These are phyloP conservation scores for Martes martes DNA, from an alignment of 2,113 vertebrate species.

Conservation along the genomic window DNA sequence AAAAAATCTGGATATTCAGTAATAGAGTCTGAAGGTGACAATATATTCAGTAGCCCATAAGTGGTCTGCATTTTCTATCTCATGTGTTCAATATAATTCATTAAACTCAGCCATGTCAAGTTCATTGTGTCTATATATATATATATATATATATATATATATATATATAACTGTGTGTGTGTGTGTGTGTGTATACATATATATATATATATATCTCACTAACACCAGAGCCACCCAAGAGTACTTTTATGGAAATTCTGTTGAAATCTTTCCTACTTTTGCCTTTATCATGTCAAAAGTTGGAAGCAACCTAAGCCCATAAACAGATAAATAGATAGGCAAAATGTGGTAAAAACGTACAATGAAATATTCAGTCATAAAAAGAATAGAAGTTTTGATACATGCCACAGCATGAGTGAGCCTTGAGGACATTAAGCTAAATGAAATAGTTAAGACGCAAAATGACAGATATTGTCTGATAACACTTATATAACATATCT, in stretches of 20 bases:
- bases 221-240: not conserved
- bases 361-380: not conserved
- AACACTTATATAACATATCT: not conserved
- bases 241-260: not conserved
- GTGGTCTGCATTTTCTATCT: not conserved
- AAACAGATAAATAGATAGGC: not conserved
- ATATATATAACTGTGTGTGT: too few species aligned
- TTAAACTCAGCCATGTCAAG: not conserved
- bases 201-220: not conserved
- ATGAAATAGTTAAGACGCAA: not conserved
- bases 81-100: not conserved
- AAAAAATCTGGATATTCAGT: not conserved
- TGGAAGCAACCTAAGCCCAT: not conserved
- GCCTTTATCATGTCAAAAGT: not conserved
- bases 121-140: not conserved
- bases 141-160: too few species aligned
- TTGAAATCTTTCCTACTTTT: not conserved
- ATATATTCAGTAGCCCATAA: not conserved
- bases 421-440: not conserved
- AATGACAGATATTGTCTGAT: not conserved
- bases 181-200: too few species aligned
- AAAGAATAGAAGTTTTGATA: not conserved
- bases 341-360: not conserved
- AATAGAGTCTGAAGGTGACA: not conserved
- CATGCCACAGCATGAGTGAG: not conserved